Evolutionary conservation across 2,113 vertebrate genomes (phyloP).

Genomic region (Microcebus jonahi): DNA sequence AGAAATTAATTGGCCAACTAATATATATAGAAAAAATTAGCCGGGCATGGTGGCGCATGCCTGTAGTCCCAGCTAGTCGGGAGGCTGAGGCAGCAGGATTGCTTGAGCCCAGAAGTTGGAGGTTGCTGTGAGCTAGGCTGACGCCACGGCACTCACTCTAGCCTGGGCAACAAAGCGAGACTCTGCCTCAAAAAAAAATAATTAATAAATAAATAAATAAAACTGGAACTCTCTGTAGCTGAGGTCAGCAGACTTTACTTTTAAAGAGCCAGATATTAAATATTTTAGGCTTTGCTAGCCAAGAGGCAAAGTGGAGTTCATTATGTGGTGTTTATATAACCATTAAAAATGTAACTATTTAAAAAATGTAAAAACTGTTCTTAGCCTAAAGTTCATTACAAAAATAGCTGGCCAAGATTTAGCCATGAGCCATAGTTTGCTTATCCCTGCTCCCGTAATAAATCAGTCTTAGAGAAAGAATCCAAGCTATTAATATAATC

Average conservation of each 20-base stretch:
- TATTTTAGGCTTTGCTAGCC: conserved; percentile 17
- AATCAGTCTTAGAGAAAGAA: background rate
- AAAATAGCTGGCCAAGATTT: background rate
- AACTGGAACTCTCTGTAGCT: background rate
- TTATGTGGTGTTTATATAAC: background rate
- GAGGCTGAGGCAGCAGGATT: too few relatives aligned
- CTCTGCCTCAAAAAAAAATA: too few relatives aligned
- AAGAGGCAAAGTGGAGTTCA: background rate
- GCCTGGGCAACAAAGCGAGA: too few relatives aligned
- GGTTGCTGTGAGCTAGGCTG: too few relatives aligned
- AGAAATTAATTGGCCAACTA: too few relatives aligned
- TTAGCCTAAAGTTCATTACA: background rate
- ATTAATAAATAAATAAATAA: background rate
- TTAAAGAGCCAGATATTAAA: background rate
- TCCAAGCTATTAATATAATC: background rate
- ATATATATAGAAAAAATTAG: too few relatives aligned
- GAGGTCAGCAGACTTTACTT: background rate
- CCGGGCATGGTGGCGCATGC: too few relatives aligned
- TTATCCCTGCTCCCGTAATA: background rate
- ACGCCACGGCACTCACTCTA: too few relatives aligned
- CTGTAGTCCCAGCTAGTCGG: too few relatives aligned
- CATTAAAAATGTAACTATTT: background rate
- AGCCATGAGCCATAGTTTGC: background rate
- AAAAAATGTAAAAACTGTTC: background rate
- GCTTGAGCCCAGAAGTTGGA: too few relatives aligned